Conservation (phyloP, 2,113 vertebrate species). For the Oryzias woworae region DNA sequence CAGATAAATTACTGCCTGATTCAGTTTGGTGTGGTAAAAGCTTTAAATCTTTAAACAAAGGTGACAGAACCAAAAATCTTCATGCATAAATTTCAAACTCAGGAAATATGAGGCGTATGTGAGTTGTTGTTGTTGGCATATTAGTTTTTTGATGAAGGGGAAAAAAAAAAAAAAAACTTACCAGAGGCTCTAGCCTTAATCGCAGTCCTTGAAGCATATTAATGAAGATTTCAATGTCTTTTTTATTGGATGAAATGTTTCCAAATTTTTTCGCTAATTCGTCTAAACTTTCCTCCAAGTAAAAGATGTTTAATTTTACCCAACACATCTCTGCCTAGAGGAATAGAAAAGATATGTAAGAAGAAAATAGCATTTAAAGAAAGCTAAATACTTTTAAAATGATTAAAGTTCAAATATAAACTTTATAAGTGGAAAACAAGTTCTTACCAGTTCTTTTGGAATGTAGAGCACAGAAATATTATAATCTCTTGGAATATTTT, state of each 20-base stretch:
- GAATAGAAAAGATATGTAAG: background rate
- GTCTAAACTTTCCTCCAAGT: conserved; percentile 77
- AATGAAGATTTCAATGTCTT: conserved; percentile 75
- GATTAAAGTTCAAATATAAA: too few species aligned
- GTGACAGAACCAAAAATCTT: background rate
- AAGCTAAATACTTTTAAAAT: too few species aligned
- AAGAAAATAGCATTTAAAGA: background rate
- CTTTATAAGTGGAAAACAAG: background rate
- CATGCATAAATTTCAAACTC: background rate
- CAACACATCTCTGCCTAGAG: conserved; percentile 78
- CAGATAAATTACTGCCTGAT: too few species aligned
- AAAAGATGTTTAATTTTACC: conserved; percentile 77
- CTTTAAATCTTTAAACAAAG: background rate
- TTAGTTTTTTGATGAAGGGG: background rate
- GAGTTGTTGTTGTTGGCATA: too few species aligned
- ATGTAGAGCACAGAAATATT: conserved; percentile 76
- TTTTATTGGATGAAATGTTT: conserved; percentile 80
- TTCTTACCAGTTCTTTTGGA: conserved; percentile 77
- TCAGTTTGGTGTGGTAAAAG: background rate
- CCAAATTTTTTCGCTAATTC: conserved; percentile 78
- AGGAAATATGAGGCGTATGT: too few species aligned
- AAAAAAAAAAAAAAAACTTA: conserved; percentile 48
- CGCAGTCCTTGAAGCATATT: conserved; percentile 75
- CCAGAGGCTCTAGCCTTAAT: conserved; percentile 62
- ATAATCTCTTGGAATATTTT: conserved; percentile 84